Conservation (phyloP, 1,140 invertebrate genomes). For the Coelopa frigida region DNA sequence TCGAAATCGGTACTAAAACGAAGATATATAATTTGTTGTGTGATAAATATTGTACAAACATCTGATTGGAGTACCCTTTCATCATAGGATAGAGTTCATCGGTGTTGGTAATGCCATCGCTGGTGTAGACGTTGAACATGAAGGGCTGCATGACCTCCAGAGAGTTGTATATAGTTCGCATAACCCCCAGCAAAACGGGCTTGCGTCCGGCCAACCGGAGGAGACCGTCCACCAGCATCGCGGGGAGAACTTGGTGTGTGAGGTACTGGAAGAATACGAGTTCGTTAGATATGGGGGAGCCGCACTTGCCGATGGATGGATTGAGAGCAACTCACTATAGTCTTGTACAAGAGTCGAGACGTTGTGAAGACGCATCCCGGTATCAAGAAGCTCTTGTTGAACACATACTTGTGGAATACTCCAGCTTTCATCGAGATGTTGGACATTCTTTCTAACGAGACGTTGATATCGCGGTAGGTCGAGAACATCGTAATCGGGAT, state of each 20-base stretch:
- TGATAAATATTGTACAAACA: neutral
- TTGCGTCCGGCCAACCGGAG: slow-evolving; percentile 17
- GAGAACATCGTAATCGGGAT: slow-evolving; percentile 14
- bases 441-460: no score
- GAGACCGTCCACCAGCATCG: slow-evolving; percentile 21
- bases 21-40: neutral
- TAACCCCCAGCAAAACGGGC: slow-evolving; percentile 23
- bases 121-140: slow-evolving; percentile 33
- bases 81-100: slow-evolving; percentile 1
- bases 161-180: slow-evolving; percentile 25
- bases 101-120: slow-evolving; percentile 20
- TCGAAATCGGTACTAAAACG: neutral
- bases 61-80: neutral
- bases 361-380: slow-evolving; percentile 26
- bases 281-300: no score
- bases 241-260: slow-evolving; percentile 28
- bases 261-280: slow-evolving; percentile 11
- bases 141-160: slow-evolving; percentile 37
- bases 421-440: no score
- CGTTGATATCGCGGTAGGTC: no score
- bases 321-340: slow-evolving; percentile 23
- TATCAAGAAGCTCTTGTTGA: slow-evolving; percentile 23
- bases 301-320: no score
- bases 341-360: slow-evolving; percentile 22
- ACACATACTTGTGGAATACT: slow-evolving; percentile 16